Conservation (phyloP, 2,888 invertebrate genomes). For the Ditylenchus weischeri region DNA sequence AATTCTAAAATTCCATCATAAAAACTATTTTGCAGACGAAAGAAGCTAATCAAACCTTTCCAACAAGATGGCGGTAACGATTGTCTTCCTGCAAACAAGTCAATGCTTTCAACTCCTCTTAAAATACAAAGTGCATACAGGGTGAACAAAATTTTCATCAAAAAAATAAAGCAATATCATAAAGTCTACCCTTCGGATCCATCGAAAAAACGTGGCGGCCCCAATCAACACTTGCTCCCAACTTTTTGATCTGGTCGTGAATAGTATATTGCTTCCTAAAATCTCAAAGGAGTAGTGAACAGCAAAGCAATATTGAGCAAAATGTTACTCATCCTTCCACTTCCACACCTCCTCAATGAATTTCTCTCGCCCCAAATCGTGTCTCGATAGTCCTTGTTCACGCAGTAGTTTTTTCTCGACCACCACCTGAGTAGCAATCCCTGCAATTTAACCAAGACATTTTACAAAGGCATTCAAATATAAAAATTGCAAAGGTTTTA, state of each 20-base stretch:
- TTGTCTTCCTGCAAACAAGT: constrained; percentile 65
- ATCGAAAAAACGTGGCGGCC: constrained; percentile 88
- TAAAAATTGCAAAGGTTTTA: neutral
- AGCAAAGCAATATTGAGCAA: neutral
- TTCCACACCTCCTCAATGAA: constrained; percentile 89
- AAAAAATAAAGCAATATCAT: constrained; percentile 19
- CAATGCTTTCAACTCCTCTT: too few species aligned
- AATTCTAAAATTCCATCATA: constrained; percentile 63
- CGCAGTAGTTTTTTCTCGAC: constrained; percentile 79
- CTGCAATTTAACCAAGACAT: constrained; percentile 79
- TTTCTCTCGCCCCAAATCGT: constrained; percentile 86
- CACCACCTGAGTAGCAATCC: constrained; percentile 76
- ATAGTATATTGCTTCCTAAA: constrained; percentile 70
- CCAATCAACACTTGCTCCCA: constrained; percentile 95
- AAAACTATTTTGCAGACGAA: too few species aligned
- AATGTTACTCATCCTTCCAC: constrained; percentile 77
- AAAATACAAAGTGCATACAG: constrained; percentile 59
- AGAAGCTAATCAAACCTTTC: constrained; percentile 39
- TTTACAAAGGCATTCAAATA: neutral
- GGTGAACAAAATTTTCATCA: constrained; percentile 85
- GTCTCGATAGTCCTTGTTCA: constrained; percentile 76
- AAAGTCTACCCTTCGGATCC: constrained; percentile 66
- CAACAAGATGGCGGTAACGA: constrained; percentile 65
- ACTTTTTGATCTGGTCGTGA: constrained; percentile 77
- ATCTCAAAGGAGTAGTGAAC: neutral